Evolutionary conservation across 2,888 invertebrate species (phyloP), one percentile per base, ranked within the genome.

Genomic region (Andrena bucephala): DNA sequence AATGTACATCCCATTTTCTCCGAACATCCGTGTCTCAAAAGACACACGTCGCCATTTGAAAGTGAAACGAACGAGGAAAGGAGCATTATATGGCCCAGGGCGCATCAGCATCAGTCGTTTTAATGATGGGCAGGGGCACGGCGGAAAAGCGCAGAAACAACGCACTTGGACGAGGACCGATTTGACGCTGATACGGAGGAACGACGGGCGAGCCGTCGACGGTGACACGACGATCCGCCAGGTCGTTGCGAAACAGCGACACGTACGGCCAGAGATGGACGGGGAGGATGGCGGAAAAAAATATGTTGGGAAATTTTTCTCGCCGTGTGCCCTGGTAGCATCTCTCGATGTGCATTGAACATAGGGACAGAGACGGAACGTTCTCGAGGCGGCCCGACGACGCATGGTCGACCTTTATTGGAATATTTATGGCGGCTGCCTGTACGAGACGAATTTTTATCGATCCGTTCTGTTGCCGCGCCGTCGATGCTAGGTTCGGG

Each of bases 351-450:
- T 16, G 70, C 74, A 68, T 67, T 42, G 84, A 65, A 68, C 68
- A 69, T 71, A 68, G 82, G 74, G 75, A 79, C 68, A 72, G 78
- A 87, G 87, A 88, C 84, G 87, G 84, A 83, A 88, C 79, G 83
- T 74, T 83, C 70, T 74, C 59, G 63, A 87, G 85, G 81, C 79
- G 83, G 83, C 74, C 60, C 83, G 83, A 83, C 80, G 89, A 88
- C 87, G 87, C 85, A 85, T 80, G 84, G 82, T 73, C 84, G 84
- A 89, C 89, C 87, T 90, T 91, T 89, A 90, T 91, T 90, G 91
- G 89, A 91, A 92, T 91, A 92, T 93, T 93, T 93, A 92, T 89
- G 91, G 83, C 84, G 87, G 83, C 84, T 80, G 87, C 85, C 84
- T 84, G 79, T 85, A 78, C 85, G 84, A 84, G 85, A 89, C 89